Evolutionary conservation across 1,140 invertebrate genomes (phyloP), one percentile per base, ranked within the genome.

Genomic region (Drosophila orosa): DNA sequence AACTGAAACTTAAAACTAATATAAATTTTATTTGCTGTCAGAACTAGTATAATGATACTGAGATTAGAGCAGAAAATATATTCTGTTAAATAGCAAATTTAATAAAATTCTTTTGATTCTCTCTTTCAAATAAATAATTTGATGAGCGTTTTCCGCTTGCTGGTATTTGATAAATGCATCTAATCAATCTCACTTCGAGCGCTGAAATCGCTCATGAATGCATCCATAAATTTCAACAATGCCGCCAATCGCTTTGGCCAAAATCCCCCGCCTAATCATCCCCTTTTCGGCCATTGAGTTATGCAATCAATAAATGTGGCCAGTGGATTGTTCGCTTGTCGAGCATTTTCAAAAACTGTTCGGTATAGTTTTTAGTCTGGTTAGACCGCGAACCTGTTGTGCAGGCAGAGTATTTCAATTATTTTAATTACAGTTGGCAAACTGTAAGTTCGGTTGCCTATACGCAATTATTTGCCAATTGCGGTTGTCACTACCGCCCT

Each of bases 381-480:
- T 86, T 55, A 63, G 58, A 81, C 82, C 78, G 40, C 68, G 52
- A 67, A 10, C 59, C 71, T 39, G 63, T 84, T 84, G 42, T 27
- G 12, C 45, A 7, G 31, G 31, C 10, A 47, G 59, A 63, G 57
- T 74, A 80, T 81, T 78, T 85, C 61, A 76, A 86, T 85, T 85
- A 85, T 86, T 85, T 86, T 85, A 85, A 86, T 85, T 85, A 85
- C 78, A 86, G 54, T 42, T 81, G 78, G 48, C 68, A 74, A 74
- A 54, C 60, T 35, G 50, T 31, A 35, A 56, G 50, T 44, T 63
- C 29, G 50, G 39, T 31, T 29, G 47, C 40, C 48, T 8, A 60
- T 74, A 60, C 48, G 63, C 45, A 85, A 85, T 86, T 85, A 84
- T 85, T 84, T 85, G 68, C 74, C 63, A 85, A 81, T 86, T 85